Base-by-base conservation (phyloP, 1,140 invertebrate species). In the Chionoecetes opilio region DNA sequence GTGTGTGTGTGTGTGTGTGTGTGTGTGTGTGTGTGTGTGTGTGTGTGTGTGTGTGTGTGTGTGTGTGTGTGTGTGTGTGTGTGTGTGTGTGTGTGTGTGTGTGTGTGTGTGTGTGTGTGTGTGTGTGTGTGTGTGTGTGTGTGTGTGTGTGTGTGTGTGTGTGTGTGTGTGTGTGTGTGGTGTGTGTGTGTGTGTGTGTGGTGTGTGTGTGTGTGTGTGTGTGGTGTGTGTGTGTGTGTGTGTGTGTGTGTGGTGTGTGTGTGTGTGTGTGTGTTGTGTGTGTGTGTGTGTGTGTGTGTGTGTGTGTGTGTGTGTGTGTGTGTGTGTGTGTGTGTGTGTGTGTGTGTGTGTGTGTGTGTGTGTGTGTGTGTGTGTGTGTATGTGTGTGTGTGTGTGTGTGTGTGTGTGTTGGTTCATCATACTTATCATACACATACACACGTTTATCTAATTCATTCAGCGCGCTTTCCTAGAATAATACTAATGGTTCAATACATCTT, bases 371-470 rank as follows among this genome's bases (percentile, higher is more conserved):
- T 75, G 63, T 75, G 63, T 75, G 63, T 75, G 63, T 90, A 29
- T 90, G 88, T 90, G 41, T 90, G 88, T 90, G 88, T 90, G 88
- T 90, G 88, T 41, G 88, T 90, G 88, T 90, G 88, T 90, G 88
- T 90, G 88, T 90, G 88, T 90, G 88, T 90, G 38, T 90, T 53
- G 21, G 46, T 53, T 1, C 21, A 53, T 53, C 21, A 53, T 17
- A 53, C 21, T 53, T 53, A n/a, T n/a, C n/a, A n/a, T 53, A 17
- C 46, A 53, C 46, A 53, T 53, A 9, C 9, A 53, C 11, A 53
- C 21, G 46, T 53, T 53, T 53, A 17, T 53, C 21, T 53, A 53
- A 53, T 53, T 53, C 46, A 53, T 53, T 2, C 46, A 53, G 21
- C 46, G 46, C 21, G 21, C 46, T 17, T 17, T 53, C 11, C 9